Base-by-base conservation (phyloP, 2,113 vertebrate species). In the Willisornis vidua region DNA sequence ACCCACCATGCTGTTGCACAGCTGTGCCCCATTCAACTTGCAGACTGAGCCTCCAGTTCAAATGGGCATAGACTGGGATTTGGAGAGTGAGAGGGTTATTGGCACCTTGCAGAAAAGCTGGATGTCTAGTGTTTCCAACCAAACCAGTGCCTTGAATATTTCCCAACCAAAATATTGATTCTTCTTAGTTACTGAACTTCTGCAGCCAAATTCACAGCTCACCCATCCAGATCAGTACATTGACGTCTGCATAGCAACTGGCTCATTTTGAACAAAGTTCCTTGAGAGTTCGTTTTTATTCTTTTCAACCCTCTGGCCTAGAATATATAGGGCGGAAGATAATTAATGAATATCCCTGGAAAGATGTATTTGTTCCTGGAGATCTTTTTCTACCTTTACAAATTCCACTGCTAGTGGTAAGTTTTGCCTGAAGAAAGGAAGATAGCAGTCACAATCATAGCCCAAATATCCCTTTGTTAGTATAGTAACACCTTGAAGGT, bases 151-250 rank as follows among this genome's bases (percentile, higher is more conserved):
- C 71, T 85, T 86, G 67, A 96, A 4, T 26, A 24, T 70, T 92
- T 93, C 84, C 74, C 90, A 93, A 85, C 23, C 57, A 77, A 95
- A 97, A 92, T 92, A 81, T 59, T 94, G 63, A 39, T 94, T 95
- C 73, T 90, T 94, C 76, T 80, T 86, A 35, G 77, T 92, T 92
- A 67, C 71, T 94, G 80, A 73, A 87, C 58, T 62, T 89, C 73
- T 70, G 79, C 77, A 90, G 77, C 65, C 83, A 95, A 92, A 75
- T 62, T 73, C 74, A 46, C 49, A 83, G 61, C 54, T 92, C 70
- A 55, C 41, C 33, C 72, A 74, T 35, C 63, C 63, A 91, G 31
- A 62, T 28, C 55, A 86, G 22, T 54, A 43, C 25, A 67, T 3
- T 83, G 67, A 90, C 0, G 0, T 83, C 65, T 89, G 87, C 12